A percentile compares a stretch with the other conserved stretches of the same genome.
These are phyloP conservation scores for Spodoptera picta DNA, from an alignment of 2,888 invertebrate genomes.

Conservation along the genomic window DNA sequence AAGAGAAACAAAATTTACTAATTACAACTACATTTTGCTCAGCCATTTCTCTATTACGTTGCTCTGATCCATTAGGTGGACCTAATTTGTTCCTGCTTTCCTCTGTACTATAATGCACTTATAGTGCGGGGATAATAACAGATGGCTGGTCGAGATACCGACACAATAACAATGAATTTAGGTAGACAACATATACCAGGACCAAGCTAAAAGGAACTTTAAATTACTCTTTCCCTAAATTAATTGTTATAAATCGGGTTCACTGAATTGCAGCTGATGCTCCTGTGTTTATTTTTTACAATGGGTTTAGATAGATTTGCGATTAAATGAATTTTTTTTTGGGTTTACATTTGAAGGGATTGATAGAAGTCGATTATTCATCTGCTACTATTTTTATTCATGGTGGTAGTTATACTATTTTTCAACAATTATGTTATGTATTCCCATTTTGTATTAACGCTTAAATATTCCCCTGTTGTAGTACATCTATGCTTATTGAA, in stretches of 20 bases:
- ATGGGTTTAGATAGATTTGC: not conserved
- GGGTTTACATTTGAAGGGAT: too few relatives aligned
- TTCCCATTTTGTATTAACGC: too few relatives aligned
- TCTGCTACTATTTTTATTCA: too few relatives aligned
- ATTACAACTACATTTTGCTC: not conserved
- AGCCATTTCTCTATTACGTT: not conserved
- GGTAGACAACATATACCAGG: slow-evolving; percentile 46
- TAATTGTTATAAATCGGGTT: slow-evolving; percentile 50
- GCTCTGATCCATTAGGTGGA: slow-evolving; percentile 31
- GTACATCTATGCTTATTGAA: too few relatives aligned
- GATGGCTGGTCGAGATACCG: slow-evolving; percentile 41
- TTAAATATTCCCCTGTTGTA: too few relatives aligned
- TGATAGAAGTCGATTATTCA: too few relatives aligned
- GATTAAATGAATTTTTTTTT: not conserved
- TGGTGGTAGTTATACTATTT: too few relatives aligned
- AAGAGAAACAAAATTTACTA: not conserved
- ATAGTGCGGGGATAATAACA: slow-evolving; percentile 39
- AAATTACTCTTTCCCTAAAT: slow-evolving; percentile 52
- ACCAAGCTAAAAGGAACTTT: slow-evolving; percentile 51
- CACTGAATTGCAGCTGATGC: slow-evolving; percentile 51
- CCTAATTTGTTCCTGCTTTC: slow-evolving; percentile 37
- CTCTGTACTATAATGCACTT: slow-evolving; percentile 42
- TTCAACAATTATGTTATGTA: too few relatives aligned
- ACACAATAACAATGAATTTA: slow-evolving; percentile 52
- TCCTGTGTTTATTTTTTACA: slow-evolving; percentile 23